These are phyloP conservation scores for Arge pagana DNA, from an alignment of 2,888 invertebrate genomes.

Conservation along the genomic window DNA sequence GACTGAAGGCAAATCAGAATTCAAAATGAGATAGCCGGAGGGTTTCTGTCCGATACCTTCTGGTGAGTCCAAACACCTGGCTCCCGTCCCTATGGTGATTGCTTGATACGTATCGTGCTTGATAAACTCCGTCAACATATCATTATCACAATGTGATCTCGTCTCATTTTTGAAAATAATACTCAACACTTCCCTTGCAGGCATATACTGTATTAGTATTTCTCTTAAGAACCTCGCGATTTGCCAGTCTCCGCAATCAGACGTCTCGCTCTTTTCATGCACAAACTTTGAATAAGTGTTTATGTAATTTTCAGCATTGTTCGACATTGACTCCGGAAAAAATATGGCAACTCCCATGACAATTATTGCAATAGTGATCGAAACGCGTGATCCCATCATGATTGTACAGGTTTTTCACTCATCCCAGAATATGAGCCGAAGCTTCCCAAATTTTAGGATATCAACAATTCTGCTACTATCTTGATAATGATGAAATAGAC, in stretches of 20 bases:
- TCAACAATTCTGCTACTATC: no score
- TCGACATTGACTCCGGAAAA: neutral
- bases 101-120: neutral
- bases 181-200: neutral
- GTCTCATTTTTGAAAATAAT: neutral
- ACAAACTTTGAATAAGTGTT: neutral
- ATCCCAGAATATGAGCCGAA: no score
- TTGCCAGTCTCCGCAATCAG: no score
- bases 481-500: no score
- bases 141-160: neutral
- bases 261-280: no score
- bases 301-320: neutral
- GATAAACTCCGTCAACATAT: neutral
- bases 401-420: no score
- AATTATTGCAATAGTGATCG: neutral
- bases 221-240: no score
- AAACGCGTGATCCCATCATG: neutral
- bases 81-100: neutral
- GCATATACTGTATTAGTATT: no score
- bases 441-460: no score
- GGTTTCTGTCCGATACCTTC: conserved; percentile 5
- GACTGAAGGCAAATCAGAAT: neutral
- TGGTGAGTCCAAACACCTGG: neutral
- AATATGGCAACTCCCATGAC: neutral
- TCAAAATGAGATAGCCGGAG: neutral